Base-by-base conservation (phyloP, 2,113 vertebrate species). In the Callipepla californica region DNA sequence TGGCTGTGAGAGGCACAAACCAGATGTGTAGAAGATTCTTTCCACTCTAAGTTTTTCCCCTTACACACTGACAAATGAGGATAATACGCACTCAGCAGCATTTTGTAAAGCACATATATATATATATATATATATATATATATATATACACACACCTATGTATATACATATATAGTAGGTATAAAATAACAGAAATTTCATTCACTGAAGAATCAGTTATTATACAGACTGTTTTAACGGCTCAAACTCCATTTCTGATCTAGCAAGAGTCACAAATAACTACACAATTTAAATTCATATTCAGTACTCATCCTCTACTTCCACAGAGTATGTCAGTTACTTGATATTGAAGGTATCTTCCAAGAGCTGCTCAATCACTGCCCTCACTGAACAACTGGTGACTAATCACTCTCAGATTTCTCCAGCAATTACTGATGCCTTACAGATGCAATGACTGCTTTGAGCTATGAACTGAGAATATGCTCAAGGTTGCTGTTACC, bases 81-180 rank as follows among this genome's bases (percentile, higher is more conserved):
- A 15, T 22, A 69, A 8, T 7, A 13, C 3, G 6, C 62, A 26
- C n/a, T 79, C 26, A 55, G 32, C 26, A 83, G 23, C 10, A 21
- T 80, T 25, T 53, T 48, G 55, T 10, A 72, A 88, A 83, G 34
- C 34, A 22, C 11, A 67, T 53, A 75, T 34, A 6, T 2, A 5
- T 34, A 25, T 40, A 62, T 26, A 62, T n/a, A 15, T 34, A 5
- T 7, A n/a, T 13, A 36, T 32, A 11, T 7, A 10, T 7, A 15
- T 7, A n/a, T 1, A 38, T n/a, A n/a, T n/a, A n/a, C n/a, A n/a
- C n/a, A 62, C 26, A 11, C 32, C 32, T n/a, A 15, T 34, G 6
- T 7, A n/a, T 13, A 36, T 32, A 11, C 8, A 10, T 7, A 15
- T 7, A n/a, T 1, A 38, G 12, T 0, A 50, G 22, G 32, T 40